Evolutionary conservation across 2,888 invertebrate species (phyloP), one percentile per base, ranked within the genome.

Genomic region (Drosophila gaucha): DNA sequence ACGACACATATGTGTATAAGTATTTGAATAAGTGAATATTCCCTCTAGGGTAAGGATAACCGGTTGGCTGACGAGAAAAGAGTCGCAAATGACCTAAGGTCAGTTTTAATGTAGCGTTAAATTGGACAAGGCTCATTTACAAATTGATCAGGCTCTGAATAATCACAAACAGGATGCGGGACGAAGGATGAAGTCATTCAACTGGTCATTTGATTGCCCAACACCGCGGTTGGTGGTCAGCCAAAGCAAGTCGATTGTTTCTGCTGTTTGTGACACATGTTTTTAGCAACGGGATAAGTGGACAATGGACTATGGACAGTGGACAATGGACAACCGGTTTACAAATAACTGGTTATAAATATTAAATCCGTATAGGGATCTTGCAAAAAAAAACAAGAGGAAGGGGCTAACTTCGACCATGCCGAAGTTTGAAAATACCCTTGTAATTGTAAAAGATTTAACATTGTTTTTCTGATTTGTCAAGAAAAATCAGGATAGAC

Each of bases 101-200:
- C 86, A 83, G 79, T 73, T 75, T 79, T 73, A 83, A 79, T 83
- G 73, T 73, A 71, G 83, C 75, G 86, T 63, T 59, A 73, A 82
- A 85, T 83, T 78, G 60, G 39, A 64, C 57, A 58, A 55, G 60
- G 62, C 50, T 44, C 72, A 52, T 75, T 74, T 47, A 78, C 66
- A 80, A 74, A 80, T 78, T 80, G 75, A 75, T 78, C 66, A 39
- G 44, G 31, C 46, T 44, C 47, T 6, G n/a, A 22, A 47, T 60
- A 64, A 70, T 59, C 57, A 46, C 41, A 44, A 36, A 14, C 50
- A 14, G 18, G 54, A 36, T 28, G 57, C 33, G 18, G 62, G 33
- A 52, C 20, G 10, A n/a, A 33, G 30, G n/a, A 46, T 31, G 9
- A 36, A 38, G 52, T 14, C 63, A 67, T 51, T 71, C 47, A 66